A percentile compares a stretch with the other conserved stretches of the same genome.
Conservation (phyloP, 1,140 invertebrate genomes). For the Neoseiulus cucumeris region DNA sequence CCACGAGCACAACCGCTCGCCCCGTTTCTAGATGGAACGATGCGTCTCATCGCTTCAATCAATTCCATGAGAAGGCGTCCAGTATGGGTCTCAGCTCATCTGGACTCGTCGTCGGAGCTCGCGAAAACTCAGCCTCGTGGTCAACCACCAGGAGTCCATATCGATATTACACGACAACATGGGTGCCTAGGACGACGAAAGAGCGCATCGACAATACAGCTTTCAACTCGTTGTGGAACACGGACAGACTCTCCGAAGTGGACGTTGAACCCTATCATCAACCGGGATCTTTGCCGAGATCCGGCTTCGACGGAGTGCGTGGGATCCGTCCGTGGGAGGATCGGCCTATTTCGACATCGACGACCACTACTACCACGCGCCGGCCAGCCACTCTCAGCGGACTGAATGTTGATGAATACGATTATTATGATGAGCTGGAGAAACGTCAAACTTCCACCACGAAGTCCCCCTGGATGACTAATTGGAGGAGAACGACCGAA, state of each 20-base stretch:
- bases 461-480: not conserved
- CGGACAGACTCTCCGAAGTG: not conserved
- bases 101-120: not conserved
- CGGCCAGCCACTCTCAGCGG: not conserved
- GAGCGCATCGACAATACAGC: not conserved
- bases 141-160: not conserved
- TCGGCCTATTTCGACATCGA: not conserved
- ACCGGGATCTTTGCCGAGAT: not conserved
- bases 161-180: not conserved
- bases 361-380: not conserved
- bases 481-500: no score
- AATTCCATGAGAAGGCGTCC: not conserved
- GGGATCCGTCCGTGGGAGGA: not conserved
- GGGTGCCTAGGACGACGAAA: not conserved
- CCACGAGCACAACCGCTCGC: not conserved
- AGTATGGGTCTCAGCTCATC: not conserved
- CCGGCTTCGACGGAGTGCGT: not conserved
- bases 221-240: not conserved
- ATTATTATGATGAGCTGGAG: constrained; percentile 1
- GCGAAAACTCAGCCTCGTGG: not conserved
- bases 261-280: not conserved
- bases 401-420: not conserved
- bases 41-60: not conserved
- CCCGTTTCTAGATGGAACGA: no score
- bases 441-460: not conserved